Evolutionary conservation across 2,888 invertebrate genomes (phyloP).

Genomic region (Mimumesa dahlbomi): DNA sequence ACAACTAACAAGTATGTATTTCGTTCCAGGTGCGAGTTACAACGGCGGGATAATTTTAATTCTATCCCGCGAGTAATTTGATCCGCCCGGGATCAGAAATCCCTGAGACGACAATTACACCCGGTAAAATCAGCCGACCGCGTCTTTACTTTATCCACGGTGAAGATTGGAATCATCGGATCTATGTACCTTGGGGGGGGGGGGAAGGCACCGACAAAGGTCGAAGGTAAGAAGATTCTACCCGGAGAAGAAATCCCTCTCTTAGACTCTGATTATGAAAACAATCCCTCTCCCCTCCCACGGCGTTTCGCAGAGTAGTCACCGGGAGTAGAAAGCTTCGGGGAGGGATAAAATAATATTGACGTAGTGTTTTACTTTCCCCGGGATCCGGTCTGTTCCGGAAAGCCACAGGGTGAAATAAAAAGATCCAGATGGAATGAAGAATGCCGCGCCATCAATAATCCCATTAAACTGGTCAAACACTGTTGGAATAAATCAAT

Average conservation of each 20-base stretch:
- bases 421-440: constrained; percentile 25
- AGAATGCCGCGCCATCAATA: constrained; percentile 46
- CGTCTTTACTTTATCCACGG: background rate
- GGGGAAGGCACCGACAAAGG: constrained; percentile 9
- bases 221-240: constrained; percentile 34
- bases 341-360: constrained; percentile 57
- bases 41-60: no score
- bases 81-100: constrained; percentile 9
- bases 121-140: constrained; percentile 9
- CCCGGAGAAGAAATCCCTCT: constrained; percentile 32
- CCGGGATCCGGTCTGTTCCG: constrained; percentile 11
- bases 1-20: no score
- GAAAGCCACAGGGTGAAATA: constrained; percentile 10
- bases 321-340: constrained; percentile 1
- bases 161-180: constrained; percentile 28
- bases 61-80: no score
- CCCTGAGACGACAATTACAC: constrained; percentile 29
- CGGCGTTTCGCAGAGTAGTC: background rate
- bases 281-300: constrained; percentile 46
- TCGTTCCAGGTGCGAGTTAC: no score
- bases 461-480: constrained; percentile 60
- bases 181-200: constrained; percentile 22
- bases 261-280: constrained; percentile 58
- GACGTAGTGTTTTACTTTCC: constrained; percentile 60
- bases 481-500: constrained; percentile 60